These are phyloP conservation scores for Spodoptera littoralis DNA, from an alignment of 2,888 invertebrate genomes.

Conservation along the genomic window DNA sequence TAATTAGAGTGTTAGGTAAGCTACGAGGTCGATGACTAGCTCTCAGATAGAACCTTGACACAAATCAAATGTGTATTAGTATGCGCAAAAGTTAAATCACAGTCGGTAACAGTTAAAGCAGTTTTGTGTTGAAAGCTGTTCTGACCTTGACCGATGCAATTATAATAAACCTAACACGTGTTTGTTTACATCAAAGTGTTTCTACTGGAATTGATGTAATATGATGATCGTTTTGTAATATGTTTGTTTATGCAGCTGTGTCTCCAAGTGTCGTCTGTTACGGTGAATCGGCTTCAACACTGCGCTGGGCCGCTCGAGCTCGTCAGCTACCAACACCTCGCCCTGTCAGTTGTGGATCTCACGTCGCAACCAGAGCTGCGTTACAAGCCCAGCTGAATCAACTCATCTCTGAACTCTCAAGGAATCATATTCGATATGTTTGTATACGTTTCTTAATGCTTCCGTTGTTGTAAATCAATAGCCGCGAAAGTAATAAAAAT, in stretches of 20 bases:
- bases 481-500: neutral
- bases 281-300: constrained; percentile 94
- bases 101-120: constrained; percentile 13
- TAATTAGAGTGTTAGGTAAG: constrained; percentile 48
- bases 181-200: constrained; percentile 8
- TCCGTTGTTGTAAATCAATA: neutral
- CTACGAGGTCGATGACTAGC: constrained; percentile 44
- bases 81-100: constrained; percentile 18
- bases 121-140: constrained; percentile 26
- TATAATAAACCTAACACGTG: constrained; percentile 26
- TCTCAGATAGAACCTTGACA: constrained; percentile 40
- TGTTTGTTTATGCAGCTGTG: constrained; percentile 88
- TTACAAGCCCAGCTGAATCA: constrained; percentile 81
- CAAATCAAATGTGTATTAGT: constrained; percentile 32
- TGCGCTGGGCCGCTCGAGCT: constrained; percentile 93
- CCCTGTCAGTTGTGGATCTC: constrained; percentile 41
- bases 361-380: constrained; percentile 60
- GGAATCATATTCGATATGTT: constrained; percentile 78
- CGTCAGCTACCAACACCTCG: constrained; percentile 88
- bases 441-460: constrained; percentile 36
- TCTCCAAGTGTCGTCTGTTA: constrained; percentile 93
- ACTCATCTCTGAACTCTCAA: constrained; percentile 75
- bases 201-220: neutral
- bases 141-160: constrained; percentile 33
- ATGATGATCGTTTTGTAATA: neutral